Conservation (phyloP, 2,113 vertebrate species). For the Carlito syrichta region DNA sequence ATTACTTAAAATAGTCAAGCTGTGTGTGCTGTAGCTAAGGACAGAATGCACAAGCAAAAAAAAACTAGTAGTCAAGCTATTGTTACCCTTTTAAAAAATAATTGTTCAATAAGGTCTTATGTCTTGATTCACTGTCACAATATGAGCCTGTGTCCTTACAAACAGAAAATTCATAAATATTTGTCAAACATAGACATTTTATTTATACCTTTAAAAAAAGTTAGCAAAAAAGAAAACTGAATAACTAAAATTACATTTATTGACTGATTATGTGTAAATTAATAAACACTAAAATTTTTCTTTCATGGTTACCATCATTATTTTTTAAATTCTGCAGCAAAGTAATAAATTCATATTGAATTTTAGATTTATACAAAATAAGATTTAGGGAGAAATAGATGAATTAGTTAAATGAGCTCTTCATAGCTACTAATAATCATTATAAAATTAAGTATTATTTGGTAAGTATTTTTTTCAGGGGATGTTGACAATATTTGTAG, state of each 20-base stretch:
- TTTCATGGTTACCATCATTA: neutral
- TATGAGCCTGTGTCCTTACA: neutral
- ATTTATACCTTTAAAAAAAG: neutral
- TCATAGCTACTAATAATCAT: constrained; percentile 9
- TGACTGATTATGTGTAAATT: neutral
- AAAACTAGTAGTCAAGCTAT: neutral
- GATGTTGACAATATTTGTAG: neutral
- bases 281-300: neutral
- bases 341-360: neutral
- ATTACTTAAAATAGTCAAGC: constrained; percentile 42
- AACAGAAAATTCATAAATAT: neutral
- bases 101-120: constrained; percentile 7
- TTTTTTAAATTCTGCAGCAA: neutral
- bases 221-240: neutral
- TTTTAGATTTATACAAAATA: constrained; percentile 38
- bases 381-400: neutral
- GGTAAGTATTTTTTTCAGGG: neutral
- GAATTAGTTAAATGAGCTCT: constrained; percentile 12
- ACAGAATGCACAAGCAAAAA: constrained; percentile 16
- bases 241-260: neutral
- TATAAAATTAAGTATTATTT: constrained; percentile 18
- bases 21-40: neutral
- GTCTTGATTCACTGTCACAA: neutral
- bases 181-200: constrained; percentile 25
- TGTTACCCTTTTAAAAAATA: neutral